Conservation (phyloP, 2,888 invertebrate genomes). For the Pocota personata region DNA sequence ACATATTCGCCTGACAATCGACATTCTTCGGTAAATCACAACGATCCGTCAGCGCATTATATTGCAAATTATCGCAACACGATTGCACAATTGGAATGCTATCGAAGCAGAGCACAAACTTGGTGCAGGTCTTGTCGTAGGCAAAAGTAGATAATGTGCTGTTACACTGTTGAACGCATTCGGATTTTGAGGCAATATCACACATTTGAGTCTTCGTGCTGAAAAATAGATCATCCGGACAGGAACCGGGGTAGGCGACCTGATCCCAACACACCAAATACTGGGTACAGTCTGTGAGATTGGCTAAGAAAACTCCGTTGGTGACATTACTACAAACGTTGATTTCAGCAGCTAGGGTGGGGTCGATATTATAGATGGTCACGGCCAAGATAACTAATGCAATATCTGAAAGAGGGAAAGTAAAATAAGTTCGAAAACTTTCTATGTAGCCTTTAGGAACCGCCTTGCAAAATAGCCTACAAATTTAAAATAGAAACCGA, state of each 20-base stretch:
- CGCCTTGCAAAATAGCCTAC: no score
- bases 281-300: slow-evolving; percentile 73
- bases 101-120: slow-evolving; percentile 78
- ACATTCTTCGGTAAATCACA: slow-evolving; percentile 80
- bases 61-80: slow-evolving; percentile 79
- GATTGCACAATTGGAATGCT: slow-evolving; percentile 76
- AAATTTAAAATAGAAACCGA: no score
- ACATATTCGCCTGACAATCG: slow-evolving; percentile 79
- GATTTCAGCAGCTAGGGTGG: slow-evolving; percentile 32
- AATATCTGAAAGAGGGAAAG: slow-evolving; percentile 15
- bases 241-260: slow-evolving; percentile 74
- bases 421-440: not conserved
- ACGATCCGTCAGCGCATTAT: slow-evolving; percentile 79
- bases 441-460: no score
- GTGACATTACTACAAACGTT: slow-evolving; percentile 76
- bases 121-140: slow-evolving; percentile 80
- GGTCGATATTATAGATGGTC: not conserved
- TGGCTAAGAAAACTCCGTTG: slow-evolving; percentile 77
- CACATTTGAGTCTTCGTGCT: slow-evolving; percentile 75
- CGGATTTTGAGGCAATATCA: slow-evolving; percentile 69
- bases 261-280: slow-evolving; percentile 77
- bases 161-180: slow-evolving; percentile 77
- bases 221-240: slow-evolving; percentile 69
- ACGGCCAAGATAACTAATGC: slow-evolving; percentile 14
- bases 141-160: slow-evolving; percentile 75